phyloP scores from a whole-genome alignment of 2,113 vertebrate genomes.

The Gymnobelideus leadbeateri region DNA sequence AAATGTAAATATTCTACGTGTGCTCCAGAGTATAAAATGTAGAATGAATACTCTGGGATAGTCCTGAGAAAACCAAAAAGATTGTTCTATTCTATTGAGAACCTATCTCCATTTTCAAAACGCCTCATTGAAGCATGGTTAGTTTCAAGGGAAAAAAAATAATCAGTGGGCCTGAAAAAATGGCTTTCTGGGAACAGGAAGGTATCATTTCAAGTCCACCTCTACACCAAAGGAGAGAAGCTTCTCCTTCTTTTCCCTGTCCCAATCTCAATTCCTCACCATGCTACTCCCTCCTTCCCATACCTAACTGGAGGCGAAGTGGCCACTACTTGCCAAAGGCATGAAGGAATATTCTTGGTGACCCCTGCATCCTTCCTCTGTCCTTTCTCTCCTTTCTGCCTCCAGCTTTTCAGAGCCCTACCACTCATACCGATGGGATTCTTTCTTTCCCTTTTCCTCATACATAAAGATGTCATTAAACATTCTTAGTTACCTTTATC shows the following conservation, averaged over 20 bases:
- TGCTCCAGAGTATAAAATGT: constrained; percentile 17
- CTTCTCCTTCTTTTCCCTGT: constrained; percentile 19
- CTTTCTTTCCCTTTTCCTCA: neutral
- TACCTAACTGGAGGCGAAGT: neutral
- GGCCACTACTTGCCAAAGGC: neutral
- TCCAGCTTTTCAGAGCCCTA: neutral
- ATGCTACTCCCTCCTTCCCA: neutral
- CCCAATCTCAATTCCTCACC: neutral
- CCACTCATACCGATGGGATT: no score
- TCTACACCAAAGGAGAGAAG: neutral
- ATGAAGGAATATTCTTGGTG: neutral
- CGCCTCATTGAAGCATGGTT: constrained; percentile 25
- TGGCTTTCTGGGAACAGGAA: constrained; percentile 12
- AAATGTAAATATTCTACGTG: constrained; percentile 19
- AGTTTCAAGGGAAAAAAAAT: neutral
- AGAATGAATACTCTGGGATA: constrained; percentile 1
- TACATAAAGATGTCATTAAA: constrained; percentile 22
- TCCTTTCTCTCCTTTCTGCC: neutral
- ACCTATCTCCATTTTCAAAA: constrained; percentile 41
- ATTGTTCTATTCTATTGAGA: neutral
- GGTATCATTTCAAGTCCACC: neutral
- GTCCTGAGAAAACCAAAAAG: neutral
- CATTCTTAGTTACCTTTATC: constrained; percentile 48
- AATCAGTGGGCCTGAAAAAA: constrained; percentile 32
- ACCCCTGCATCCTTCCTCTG: neutral